Evolutionary conservation across 2,113 vertebrate genomes (phyloP), one percentile per base, ranked within the genome.

Genomic region (Rhagologus leucostigma): DNA sequence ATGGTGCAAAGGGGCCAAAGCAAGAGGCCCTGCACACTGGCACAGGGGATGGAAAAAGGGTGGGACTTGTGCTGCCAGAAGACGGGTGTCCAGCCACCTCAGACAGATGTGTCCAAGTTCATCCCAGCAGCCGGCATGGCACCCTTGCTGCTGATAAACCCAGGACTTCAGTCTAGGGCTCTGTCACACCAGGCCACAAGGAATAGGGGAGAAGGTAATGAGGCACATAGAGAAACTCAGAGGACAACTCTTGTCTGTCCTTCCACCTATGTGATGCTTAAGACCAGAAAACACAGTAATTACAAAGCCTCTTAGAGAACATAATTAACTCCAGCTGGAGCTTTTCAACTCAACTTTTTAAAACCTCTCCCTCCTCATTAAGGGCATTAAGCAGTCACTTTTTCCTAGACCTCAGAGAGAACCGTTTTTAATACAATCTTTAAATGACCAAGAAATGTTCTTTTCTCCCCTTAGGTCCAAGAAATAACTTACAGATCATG

Each of bases 81-180:
- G 22, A 64, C 4, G 13, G 65, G 27, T 29, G 24, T 52, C 41
- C 41, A 37, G 53, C 62, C 42, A 39, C 53, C 57, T n/a, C 20
- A 26, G 30, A 20, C 3, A 42, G 71, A 84, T 9, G 39, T 89
- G 64, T 60, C 65, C 29, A 91, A 65, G 84, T 44, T 64, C 84
- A 39, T 49, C 18, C n/a, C 80, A 84, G 80, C 56, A 89, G 78
- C 78, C 82, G 47, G 32, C 10, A 4, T 3, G 56, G 67, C 82
- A 35, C 67, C 68, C 71, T 93, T 42, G 55, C 74, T 73, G 77
- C 77, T 94, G 87, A 96, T 95, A 94, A 94, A 84, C n/a, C 21
- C 67, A 78, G 90, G 78, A 91, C 94, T 95, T 95, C 85, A 95
- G 78, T 6, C 94, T 23, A 16, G 56, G 53, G n/a, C 62, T 91